phyloP scores from a whole-genome alignment of 1,140 invertebrate species.

The Polypedilum pembai region DNA sequence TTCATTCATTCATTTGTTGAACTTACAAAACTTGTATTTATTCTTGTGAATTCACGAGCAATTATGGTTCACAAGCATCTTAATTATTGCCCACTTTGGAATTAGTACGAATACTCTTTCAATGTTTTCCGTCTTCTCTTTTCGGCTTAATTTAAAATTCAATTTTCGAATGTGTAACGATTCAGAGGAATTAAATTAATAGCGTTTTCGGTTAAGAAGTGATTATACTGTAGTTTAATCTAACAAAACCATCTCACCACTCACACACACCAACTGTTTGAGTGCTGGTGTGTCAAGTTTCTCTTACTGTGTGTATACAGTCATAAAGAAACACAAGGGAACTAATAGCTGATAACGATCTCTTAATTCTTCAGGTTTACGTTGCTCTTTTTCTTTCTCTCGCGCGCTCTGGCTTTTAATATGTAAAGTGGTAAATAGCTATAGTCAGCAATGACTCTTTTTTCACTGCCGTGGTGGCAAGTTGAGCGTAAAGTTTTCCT shows the following conservation, averaged over 20 bases:
- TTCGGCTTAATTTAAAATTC: constrained; percentile 20
- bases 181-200: constrained; percentile 23
- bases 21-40: neutral
- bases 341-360: constrained; percentile 27
- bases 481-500: constrained; percentile 1
- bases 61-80: constrained; percentile 22
- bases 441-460: constrained; percentile 9
- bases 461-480: constrained; percentile 5
- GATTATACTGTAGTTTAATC: constrained; percentile 25
- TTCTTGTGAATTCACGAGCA: neutral
- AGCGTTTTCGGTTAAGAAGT: constrained; percentile 22
- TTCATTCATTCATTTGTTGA: neutral
- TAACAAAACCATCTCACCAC: neutral
- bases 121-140: neutral
- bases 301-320: neutral
- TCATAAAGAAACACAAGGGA: constrained; percentile 10
- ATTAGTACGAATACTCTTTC: neutral
- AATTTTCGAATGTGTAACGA: neutral
- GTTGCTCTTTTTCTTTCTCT: neutral
- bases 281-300: neutral
- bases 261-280: constrained; percentile 22
- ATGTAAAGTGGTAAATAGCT: constrained; percentile 12
- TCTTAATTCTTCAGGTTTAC: constrained; percentile 27
- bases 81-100: neutral
- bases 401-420: neutral